Conservation (phyloP, 2,113 vertebrate species). For the Hyaena hyaena region DNA sequence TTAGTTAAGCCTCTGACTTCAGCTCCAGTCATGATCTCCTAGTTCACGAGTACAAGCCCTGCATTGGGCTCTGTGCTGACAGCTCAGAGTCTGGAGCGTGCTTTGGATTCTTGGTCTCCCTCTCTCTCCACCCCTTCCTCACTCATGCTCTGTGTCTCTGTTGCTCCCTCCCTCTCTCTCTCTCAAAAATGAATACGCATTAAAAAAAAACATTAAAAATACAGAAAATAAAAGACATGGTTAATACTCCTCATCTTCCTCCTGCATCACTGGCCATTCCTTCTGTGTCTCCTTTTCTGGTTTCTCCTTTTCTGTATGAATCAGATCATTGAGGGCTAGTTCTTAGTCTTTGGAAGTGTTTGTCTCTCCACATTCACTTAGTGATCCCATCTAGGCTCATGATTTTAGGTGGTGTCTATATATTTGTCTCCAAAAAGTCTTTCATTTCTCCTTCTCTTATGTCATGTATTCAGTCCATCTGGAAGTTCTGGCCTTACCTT, state of each 20-base stretch:
- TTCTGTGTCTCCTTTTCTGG: background rate
- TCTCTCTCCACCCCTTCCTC: too few relatives aligned
- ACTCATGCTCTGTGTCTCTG: too few relatives aligned
- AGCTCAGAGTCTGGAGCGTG: too few relatives aligned
- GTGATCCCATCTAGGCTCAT: background rate
- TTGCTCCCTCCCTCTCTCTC: too few relatives aligned
- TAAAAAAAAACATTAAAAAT: too few relatives aligned
- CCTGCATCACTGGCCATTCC: background rate
- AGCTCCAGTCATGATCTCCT: too few relatives aligned
- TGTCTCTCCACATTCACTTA: background rate
- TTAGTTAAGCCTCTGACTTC: too few relatives aligned
- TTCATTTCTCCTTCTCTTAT: background rate
- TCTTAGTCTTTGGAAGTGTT: background rate
- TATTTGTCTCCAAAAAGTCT: background rate
- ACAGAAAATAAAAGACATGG: background rate
- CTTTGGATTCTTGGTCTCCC: too few relatives aligned
- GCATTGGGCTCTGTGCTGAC: too few relatives aligned
- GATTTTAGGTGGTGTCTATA: background rate
- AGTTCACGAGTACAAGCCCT: too few relatives aligned
- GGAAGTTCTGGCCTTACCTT: background rate
- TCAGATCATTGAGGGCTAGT: background rate
- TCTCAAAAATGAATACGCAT: too few relatives aligned
- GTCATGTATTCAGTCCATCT: background rate
- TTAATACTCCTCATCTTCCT: background rate
- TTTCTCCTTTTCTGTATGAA: background rate